Percentiles rank a stretch among this genome's conserved stretches.
Conservation (phyloP, 2,888 invertebrate species). For the Aelia acuminata region DNA sequence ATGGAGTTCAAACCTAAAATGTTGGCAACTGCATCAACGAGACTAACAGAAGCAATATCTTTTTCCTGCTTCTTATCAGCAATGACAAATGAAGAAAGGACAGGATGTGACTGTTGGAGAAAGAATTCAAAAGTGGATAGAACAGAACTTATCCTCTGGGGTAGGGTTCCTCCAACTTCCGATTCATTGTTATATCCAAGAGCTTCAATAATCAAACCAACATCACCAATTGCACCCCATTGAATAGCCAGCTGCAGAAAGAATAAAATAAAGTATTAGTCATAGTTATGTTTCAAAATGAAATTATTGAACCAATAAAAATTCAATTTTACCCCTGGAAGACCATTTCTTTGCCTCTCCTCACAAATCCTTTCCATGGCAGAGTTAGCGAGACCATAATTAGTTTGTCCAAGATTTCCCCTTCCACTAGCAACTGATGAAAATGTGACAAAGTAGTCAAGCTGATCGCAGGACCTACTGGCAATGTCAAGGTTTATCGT, state of each 20-base stretch:
- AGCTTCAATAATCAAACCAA: slow-evolving; percentile 90
- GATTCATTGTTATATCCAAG: slow-evolving; percentile 92
- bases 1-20: slow-evolving; percentile 77
- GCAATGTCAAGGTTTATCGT: slow-evolving; percentile 86
- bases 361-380: slow-evolving; percentile 77
- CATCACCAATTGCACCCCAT: slow-evolving; percentile 99
- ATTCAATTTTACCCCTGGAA: slow-evolving; percentile 60
- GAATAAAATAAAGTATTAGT: neutral
- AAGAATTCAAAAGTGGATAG: slow-evolving; percentile 89
- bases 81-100: slow-evolving; percentile 86
- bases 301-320: neutral
- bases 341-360: slow-evolving; percentile 73
- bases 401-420: slow-evolving; percentile 92
- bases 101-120: slow-evolving; percentile 89
- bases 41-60: slow-evolving; percentile 74
- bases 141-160: slow-evolving; percentile 96
- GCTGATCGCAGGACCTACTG: slow-evolving; percentile 83
- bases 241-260: slow-evolving; percentile 82
- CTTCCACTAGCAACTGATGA: slow-evolving; percentile 94
- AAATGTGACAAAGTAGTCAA: slow-evolving; percentile 87
- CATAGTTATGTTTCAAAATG: neutral
- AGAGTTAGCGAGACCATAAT: slow-evolving; percentile 92
- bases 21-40: slow-evolving; percentile 87
- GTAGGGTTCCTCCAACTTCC: slow-evolving; percentile 94
- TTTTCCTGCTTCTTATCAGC: slow-evolving; percentile 82